A percentile compares a stretch with the other conserved stretches of the same genome.
Conservation (phyloP, 2,888 invertebrate species). For the Cybosia mesomella region DNA sequence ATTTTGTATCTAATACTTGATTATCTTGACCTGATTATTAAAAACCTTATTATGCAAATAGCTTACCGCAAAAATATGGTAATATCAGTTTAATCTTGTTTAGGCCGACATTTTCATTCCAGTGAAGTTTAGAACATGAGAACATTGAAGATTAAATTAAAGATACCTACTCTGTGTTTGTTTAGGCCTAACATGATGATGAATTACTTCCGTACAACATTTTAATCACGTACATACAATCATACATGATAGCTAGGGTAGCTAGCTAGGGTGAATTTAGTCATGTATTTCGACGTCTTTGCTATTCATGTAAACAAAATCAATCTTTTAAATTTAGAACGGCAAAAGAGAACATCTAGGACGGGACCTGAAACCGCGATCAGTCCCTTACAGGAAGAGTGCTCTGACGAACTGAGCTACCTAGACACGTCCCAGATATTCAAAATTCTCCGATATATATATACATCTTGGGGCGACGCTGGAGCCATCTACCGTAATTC, state of each 20-base stretch:
- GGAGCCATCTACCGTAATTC: no score
- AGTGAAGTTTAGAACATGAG: constrained; percentile 25
- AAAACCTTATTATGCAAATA: constrained; percentile 29
- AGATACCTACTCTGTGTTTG: constrained; percentile 11
- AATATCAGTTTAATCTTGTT: constrained; percentile 16
- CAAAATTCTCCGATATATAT: no score
- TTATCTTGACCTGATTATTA: constrained; percentile 1
- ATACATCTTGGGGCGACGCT: no score
- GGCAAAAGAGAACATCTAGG: no score
- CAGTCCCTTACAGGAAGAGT: no score
- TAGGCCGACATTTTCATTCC: constrained; percentile 32
- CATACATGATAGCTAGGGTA: neutral
- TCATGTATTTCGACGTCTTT: neutral
- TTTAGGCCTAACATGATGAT: neutral
- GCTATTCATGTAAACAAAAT: neutral
- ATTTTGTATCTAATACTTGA: constrained; percentile 3
- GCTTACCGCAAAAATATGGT: constrained; percentile 16
- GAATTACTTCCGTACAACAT: neutral
- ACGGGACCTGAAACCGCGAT: no score
- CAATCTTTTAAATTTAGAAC: no score
- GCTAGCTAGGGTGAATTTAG: neutral
- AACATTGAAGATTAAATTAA: constrained; percentile 23
- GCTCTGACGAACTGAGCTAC: no score
- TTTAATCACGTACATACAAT: neutral
- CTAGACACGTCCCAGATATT: no score